Percentiles rank a stretch among this genome's conserved stretches.
Evolutionary conservation across 1,140 invertebrate genomes (phyloP).

Genomic region (Drosophila lacteicornis): DNA sequence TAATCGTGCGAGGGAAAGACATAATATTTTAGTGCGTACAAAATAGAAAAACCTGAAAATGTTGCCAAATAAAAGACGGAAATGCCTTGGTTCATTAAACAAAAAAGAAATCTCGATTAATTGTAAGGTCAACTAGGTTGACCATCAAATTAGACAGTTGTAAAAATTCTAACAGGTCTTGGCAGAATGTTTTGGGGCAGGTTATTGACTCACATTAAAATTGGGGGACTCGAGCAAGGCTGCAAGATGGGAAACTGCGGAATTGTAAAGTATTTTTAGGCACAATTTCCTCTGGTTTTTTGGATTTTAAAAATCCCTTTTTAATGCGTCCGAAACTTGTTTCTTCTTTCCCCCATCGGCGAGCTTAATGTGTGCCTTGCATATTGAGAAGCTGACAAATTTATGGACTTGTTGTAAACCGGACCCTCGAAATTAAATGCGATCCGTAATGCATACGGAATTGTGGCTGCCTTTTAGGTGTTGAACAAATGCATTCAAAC

Average conservation of each 20-base stretch:
- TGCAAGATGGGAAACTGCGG: slow-evolving; percentile 24
- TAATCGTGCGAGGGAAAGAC: not conserved
- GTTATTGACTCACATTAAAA: slow-evolving; percentile 45
- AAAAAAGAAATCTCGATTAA: slow-evolving; percentile 31
- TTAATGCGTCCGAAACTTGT: slow-evolving; percentile 47
- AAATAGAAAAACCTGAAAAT: slow-evolving; percentile 35
- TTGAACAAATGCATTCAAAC: slow-evolving; percentile 43
- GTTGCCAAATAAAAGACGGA: slow-evolving; percentile 46
- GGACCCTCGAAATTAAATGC: slow-evolving; percentile 50
- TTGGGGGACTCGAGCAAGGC: slow-evolving; percentile 35
- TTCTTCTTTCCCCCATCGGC: slow-evolving; percentile 31
- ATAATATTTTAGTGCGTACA: slow-evolving; percentile 1
- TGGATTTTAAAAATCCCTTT: slow-evolving; percentile 15
- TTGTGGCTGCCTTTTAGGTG: slow-evolving; percentile 14
- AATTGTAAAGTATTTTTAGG: slow-evolving; percentile 36
- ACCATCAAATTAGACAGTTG: slow-evolving; percentile 30
- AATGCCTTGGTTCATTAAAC: slow-evolving; percentile 36
- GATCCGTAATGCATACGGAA: slow-evolving; percentile 37
- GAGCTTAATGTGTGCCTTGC: slow-evolving; percentile 50
- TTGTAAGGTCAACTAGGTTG: slow-evolving; percentile 51
- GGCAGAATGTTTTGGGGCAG: slow-evolving; percentile 20
- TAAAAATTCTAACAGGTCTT: slow-evolving; percentile 38
- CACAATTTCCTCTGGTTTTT: slow-evolving; percentile 16
- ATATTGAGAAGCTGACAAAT: slow-evolving; percentile 64
- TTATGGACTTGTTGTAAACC: slow-evolving; percentile 62